These are phyloP conservation scores for Montipora capitata DNA, from an alignment of 92 coral and sea anemone species.

Conservation along the genomic window DNA sequence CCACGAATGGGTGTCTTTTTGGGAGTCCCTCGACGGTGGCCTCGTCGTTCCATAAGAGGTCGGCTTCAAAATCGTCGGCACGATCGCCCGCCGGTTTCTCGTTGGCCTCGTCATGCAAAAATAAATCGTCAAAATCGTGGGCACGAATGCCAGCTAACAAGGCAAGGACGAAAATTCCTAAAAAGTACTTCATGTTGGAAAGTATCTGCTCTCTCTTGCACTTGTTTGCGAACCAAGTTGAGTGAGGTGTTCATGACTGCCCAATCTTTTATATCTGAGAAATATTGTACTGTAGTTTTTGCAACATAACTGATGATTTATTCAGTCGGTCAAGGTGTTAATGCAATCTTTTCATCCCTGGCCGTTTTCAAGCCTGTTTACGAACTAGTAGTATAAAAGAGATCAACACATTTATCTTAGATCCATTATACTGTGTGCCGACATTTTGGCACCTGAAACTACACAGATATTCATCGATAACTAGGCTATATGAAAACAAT, in stretches of 20 bases:
- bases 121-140: background rate
- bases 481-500: no score
- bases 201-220: background rate
- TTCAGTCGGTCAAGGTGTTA: constrained; percentile 1
- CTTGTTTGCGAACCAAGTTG: background rate
- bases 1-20: constrained; percentile 79
- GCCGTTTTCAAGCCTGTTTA: background rate
- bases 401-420: background rate
- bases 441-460: background rate
- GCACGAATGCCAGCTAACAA: constrained; percentile 25
- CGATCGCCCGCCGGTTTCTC: constrained; percentile 41
- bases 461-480: background rate
- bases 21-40: constrained; percentile 59
- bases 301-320: background rate
- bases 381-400: no score
- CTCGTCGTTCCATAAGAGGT: background rate
- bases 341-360: no score
- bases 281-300: background rate
- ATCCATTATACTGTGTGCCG: no score
- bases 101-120: constrained; percentile 24
- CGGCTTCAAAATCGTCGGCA: constrained; percentile 15
- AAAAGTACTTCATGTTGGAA: constrained; percentile 8
- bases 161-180: constrained; percentile 11
- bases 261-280: background rate
- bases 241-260: background rate